Evolutionary conservation across 2,888 invertebrate species (phyloP).

Genomic region (Acrocera orbiculus): DNA sequence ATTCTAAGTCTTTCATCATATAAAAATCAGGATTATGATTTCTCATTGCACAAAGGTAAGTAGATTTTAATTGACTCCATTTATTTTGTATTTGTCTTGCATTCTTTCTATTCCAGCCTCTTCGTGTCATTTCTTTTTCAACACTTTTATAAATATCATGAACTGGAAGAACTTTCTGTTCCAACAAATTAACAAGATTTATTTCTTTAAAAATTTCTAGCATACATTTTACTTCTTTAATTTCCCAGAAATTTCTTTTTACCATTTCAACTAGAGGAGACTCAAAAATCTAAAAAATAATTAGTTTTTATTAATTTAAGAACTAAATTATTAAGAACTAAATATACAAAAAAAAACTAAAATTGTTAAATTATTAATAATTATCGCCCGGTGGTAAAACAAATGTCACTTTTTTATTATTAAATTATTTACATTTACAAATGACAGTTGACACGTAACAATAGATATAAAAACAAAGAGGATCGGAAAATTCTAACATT

Average conservation of each 20-base stretch:
- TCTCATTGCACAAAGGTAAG: constrained; percentile 8
- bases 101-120: constrained; percentile 5
- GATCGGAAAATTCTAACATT: too few species aligned
- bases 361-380: too few species aligned
- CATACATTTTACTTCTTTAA: constrained; percentile 8
- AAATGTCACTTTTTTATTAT: too few species aligned
- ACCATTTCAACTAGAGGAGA: too few species aligned
- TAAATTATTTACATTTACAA: too few species aligned
- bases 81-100: constrained; percentile 10
- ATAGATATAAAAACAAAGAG: too few species aligned
- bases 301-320: too few species aligned
- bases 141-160: constrained; percentile 9
- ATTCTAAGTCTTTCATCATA: constrained; percentile 7
- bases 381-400: too few species aligned
- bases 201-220: constrained; percentile 8
- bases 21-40: constrained; percentile 10
- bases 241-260: constrained; percentile 7
- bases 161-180: constrained; percentile 7
- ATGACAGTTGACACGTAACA: too few species aligned
- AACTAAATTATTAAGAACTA: too few species aligned
- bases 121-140: constrained; percentile 6
- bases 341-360: too few species aligned
- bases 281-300: too few species aligned
- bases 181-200: constrained; percentile 6
- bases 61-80: constrained; percentile 10